These are phyloP conservation scores for Caenorhabditis remanei DNA, from an alignment of 1,140 invertebrate genomes.

Conservation along the genomic window DNA sequence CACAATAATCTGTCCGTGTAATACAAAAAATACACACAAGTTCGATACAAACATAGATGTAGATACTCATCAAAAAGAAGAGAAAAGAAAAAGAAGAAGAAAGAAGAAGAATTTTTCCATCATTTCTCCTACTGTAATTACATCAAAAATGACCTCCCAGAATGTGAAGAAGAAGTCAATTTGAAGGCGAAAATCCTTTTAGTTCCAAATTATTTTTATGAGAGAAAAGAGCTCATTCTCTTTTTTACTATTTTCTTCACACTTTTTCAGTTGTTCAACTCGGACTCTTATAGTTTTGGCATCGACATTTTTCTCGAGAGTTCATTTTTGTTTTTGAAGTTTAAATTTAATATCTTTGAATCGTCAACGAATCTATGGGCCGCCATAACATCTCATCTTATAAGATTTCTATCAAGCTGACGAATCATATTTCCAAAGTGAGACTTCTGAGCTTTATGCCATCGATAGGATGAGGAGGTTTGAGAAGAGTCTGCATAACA, in stretches of 20 bases:
- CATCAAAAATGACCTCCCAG: conserved; percentile 46
- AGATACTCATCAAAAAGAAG: conserved; percentile 30
- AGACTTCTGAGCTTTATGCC: no score
- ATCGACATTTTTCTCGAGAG: no score
- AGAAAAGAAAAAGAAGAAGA: background rate
- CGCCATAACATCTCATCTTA: no score
- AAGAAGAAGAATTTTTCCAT: background rate
- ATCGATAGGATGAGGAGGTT: no score
- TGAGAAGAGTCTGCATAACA: no score
- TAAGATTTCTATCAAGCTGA: no score
- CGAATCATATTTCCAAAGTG: no score
- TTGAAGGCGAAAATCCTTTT: conserved; percentile 32
- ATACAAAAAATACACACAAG: conserved; percentile 50
- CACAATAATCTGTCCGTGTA: conserved; percentile 47
- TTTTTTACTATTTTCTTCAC: background rate
- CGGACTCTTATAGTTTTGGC: no score
- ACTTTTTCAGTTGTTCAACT: background rate
- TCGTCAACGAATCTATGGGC: no score
- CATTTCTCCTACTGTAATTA: conserved; percentile 9
- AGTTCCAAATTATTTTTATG: conserved; percentile 55
- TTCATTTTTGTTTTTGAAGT: no score
- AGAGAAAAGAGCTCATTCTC: background rate
- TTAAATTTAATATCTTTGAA: no score
- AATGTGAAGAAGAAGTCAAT: conserved; percentile 16
- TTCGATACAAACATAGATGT: conserved; percentile 42